These are phyloP conservation scores for Diphyllodes magnificus DNA, from an alignment of 2,113 vertebrate species.

Conservation along the genomic window DNA sequence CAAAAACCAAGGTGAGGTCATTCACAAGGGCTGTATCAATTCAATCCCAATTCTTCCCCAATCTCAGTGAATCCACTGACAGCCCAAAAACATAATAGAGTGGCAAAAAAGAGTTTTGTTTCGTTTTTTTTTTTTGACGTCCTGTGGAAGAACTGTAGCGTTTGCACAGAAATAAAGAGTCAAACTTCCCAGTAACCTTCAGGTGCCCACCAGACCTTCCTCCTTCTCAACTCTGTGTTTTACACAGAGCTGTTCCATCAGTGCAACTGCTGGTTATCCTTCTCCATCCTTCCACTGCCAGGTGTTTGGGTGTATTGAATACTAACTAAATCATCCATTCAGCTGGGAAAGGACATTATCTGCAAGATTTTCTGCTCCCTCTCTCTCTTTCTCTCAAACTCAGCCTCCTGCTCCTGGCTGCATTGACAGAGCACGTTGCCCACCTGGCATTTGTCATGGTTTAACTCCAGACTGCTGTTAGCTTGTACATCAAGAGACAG, in stretches of 20 bases:
- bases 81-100: background rate
- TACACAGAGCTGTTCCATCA: background rate
- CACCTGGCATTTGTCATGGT: background rate
- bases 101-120: background rate
- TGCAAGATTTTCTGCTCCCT: background rate
- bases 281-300: background rate
- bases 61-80: background rate
- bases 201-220: background rate
- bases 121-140: background rate
- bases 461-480: background rate
- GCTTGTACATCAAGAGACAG: background rate
- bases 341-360: background rate
- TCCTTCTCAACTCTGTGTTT: accelerated
- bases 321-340: background rate
- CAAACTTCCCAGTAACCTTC: background rate
- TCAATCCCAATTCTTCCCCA: background rate
- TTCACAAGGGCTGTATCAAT: background rate
- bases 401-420: background rate
- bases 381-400: background rate
- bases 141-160: background rate
- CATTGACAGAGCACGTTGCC: background rate
- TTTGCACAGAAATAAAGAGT: background rate
- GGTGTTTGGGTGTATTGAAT: background rate
- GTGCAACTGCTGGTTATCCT: background rate
- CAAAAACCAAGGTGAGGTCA: background rate